These are phyloP conservation scores for Oenanthe melanoleuca DNA, from an alignment of 2,113 vertebrate species.

Conservation along the genomic window DNA sequence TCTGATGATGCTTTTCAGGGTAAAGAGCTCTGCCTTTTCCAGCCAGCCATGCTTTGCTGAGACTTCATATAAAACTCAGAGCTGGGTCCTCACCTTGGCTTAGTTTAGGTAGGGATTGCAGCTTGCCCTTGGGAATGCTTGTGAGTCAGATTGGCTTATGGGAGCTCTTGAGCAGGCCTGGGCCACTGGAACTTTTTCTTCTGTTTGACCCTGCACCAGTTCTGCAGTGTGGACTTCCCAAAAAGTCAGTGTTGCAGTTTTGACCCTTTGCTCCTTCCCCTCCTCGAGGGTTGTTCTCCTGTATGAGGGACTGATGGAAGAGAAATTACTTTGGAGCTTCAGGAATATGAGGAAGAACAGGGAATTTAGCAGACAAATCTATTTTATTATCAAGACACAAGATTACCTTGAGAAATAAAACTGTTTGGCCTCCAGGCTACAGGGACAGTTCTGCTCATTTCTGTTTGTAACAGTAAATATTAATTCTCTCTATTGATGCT, in stretches of 20 bases:
- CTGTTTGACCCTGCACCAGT: neutral
- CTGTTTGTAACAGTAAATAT: neutral
- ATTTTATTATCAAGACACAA: neutral
- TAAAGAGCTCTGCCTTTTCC: constrained; percentile 1
- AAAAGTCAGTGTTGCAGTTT: neutral
- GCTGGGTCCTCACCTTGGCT: neutral
- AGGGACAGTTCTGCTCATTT: neutral
- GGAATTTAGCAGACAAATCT: neutral
- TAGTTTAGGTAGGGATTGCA: neutral
- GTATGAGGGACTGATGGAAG: neutral
- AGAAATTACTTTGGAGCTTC: neutral
- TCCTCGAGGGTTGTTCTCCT: neutral
- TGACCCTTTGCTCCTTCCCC: neutral
- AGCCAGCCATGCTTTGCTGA: neutral
- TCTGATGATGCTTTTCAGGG: neutral
- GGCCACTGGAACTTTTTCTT: neutral
- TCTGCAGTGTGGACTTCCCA: neutral
- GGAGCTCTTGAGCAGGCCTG: neutral
- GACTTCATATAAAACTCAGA: neutral
- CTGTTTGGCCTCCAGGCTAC: neutral
- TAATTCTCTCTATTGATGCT: neutral
- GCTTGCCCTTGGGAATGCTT: neutral
- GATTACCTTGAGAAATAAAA: neutral
- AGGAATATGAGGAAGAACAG: neutral
- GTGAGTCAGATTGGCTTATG: neutral